A percentile compares a stretch with the other conserved stretches of the same genome.
phyloP scores from a whole-genome alignment of 2,113 vertebrate species.

The Lampris incognitus region DNA sequence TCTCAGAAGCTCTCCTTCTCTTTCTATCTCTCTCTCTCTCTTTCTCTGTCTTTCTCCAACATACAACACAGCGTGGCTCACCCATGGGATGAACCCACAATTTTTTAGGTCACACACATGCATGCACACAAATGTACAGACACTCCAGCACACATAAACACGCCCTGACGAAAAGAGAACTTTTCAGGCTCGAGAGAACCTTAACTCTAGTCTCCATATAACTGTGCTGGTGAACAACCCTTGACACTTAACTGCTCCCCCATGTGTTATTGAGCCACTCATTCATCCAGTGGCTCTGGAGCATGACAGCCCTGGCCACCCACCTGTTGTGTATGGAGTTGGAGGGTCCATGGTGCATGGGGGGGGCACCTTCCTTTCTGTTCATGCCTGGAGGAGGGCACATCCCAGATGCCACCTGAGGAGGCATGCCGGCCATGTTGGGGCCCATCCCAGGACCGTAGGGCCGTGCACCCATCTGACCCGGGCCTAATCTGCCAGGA shows the following conservation, averaged over 20 bases:
- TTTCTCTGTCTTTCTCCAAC: conserved; percentile 28
- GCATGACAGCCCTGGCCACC: neutral
- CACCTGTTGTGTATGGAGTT: conserved; percentile 98
- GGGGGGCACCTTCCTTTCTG: conserved; percentile 87
- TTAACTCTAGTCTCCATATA: neutral
- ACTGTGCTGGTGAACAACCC: neutral
- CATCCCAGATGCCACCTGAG: conserved; percentile 94
- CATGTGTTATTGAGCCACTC: neutral
- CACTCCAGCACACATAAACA: neutral
- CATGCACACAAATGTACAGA: conserved; percentile 1
- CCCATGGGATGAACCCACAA: conserved; percentile 43
- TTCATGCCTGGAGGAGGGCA: conserved; percentile 96
- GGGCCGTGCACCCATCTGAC: conserved; percentile 90
- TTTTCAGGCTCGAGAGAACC: neutral
- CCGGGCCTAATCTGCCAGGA: conserved; percentile 90
- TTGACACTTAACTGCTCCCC: conserved; percentile 13
- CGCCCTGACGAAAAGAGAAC: conserved; percentile 1
- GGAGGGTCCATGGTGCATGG: conserved; percentile 89
- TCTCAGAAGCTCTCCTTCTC: conserved; percentile 36
- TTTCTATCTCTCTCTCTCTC: conserved; percentile 28
- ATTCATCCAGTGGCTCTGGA: neutral
- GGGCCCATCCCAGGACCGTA: conserved; percentile 89
- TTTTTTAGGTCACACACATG: conserved; percentile 43
- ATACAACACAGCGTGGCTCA: conserved; percentile 37
- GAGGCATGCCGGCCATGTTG: conserved; percentile 91